Evolutionary conservation across 2,113 vertebrate species (phyloP).

Genomic region (Mesoclemmys tuberculata): DNA sequence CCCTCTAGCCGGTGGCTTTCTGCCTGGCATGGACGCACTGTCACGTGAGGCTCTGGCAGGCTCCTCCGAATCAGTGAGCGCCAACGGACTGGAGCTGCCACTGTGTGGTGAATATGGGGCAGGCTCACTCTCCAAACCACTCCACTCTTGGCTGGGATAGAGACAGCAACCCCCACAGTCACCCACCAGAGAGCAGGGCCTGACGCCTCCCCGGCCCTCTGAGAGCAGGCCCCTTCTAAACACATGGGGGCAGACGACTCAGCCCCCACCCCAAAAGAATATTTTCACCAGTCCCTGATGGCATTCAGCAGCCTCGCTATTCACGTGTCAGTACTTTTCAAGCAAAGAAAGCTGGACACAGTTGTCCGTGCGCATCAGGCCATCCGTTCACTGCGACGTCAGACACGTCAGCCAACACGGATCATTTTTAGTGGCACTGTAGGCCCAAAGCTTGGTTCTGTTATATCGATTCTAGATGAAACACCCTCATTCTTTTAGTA

Average conservation of each 20-base stretch:
- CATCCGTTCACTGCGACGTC: too few species aligned
- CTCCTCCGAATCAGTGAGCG: not conserved
- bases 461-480: too few species aligned
- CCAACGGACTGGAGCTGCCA: not conserved
- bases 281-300: not conserved
- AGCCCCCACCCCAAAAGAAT: not conserved
- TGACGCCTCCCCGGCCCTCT: too few species aligned
- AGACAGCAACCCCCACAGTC: too few species aligned
- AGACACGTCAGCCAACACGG: not conserved
- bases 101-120: not conserved
- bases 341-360: not conserved
- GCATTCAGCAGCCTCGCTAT: not conserved
- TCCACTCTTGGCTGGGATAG: not conserved
- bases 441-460: too few species aligned
- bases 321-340: not conserved
- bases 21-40: not conserved
- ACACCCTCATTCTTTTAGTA: too few species aligned
- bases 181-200: too few species aligned
- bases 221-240: too few species aligned
- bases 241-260: not conserved
- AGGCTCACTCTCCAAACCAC: not conserved
- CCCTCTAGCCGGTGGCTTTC: not conserved
- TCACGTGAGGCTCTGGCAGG: not conserved
- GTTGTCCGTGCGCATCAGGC: too few species aligned
- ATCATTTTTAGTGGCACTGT: not conserved